These are phyloP conservation scores for Pectinophora gossypiella DNA, from an alignment of 1,140 invertebrate species.

Conservation along the genomic window DNA sequence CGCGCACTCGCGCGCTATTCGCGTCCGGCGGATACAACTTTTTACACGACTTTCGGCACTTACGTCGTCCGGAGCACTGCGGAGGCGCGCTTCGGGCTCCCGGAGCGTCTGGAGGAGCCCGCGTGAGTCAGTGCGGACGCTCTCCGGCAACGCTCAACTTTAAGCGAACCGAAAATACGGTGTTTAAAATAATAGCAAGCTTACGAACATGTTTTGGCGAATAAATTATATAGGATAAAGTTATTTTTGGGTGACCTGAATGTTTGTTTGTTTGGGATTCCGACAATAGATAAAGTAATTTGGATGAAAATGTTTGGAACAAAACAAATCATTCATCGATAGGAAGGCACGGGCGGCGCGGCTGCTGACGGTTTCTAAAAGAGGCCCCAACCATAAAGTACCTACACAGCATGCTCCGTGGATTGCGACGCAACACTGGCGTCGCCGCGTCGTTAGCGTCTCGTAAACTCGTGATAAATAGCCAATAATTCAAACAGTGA, in stretches of 20 bases:
- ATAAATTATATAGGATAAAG: constrained; percentile 40
- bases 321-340: too few species aligned
- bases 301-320: too few species aligned
- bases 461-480: constrained; percentile 24
- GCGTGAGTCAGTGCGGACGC: constrained; percentile 45
- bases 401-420: too few species aligned
- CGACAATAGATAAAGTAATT: constrained; percentile 8
- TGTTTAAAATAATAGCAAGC: constrained; percentile 50
- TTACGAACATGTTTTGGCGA: constrained; percentile 18
- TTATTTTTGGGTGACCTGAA: constrained; percentile 26
- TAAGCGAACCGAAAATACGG: constrained; percentile 42
- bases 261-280: constrained; percentile 26
- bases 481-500: constrained; percentile 27
- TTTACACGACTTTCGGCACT: constrained; percentile 73
- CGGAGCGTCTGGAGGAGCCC: constrained; percentile 49
- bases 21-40: constrained; percentile 68
- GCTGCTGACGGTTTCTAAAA: too few species aligned
- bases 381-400: too few species aligned
- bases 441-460: not conserved
- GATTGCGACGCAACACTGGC: not conserved
- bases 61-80: constrained; percentile 69
- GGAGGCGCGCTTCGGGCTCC: constrained; percentile 39
- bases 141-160: constrained; percentile 31
- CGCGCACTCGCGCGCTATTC: constrained; percentile 38
- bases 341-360: too few species aligned